phyloP scores from a whole-genome alignment of 1,140 invertebrate genomes.

The Rhyzopertha dominica region DNA sequence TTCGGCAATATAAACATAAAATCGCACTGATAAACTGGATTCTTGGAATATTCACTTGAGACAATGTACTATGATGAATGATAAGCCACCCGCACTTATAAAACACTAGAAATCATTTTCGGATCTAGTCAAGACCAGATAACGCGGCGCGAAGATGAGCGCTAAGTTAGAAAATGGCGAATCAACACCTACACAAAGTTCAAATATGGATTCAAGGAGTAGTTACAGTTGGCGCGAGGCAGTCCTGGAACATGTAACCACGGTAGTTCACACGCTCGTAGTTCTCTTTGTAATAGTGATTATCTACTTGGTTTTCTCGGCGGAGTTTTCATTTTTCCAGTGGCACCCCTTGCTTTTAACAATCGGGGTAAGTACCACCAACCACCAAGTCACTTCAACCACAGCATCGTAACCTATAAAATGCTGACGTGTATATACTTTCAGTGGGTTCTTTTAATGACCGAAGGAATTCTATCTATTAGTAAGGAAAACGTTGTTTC shows the following conservation, averaged over 20 bases:
- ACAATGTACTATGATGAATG: too few species aligned
- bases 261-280: constrained; percentile 24
- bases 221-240: too few species aligned
- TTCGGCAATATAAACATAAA: too few species aligned
- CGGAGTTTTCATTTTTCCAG: constrained; percentile 32
- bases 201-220: too few species aligned
- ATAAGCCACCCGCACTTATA: too few species aligned
- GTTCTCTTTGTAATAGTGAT: constrained; percentile 26
- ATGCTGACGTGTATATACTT: constrained; percentile 16
- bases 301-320: constrained; percentile 23
- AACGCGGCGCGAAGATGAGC: too few species aligned
- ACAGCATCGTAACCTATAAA: background rate
- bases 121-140: too few species aligned
- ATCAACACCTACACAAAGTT: too few species aligned
- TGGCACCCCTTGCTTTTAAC: constrained; percentile 35
- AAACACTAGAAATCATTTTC: too few species aligned
- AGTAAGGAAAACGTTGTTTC: constrained; percentile 25
- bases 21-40: too few species aligned
- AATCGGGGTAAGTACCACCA: constrained; percentile 29
- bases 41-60: too few species aligned
- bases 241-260: constrained; percentile 23
- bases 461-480: constrained; percentile 29
- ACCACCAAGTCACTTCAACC: constrained; percentile 2
- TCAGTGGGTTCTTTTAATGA: constrained; percentile 36
- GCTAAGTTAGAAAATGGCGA: too few species aligned